Evolutionary conservation across 2,113 vertebrate species (phyloP).

Genomic region (Sander lucioperca): DNA sequence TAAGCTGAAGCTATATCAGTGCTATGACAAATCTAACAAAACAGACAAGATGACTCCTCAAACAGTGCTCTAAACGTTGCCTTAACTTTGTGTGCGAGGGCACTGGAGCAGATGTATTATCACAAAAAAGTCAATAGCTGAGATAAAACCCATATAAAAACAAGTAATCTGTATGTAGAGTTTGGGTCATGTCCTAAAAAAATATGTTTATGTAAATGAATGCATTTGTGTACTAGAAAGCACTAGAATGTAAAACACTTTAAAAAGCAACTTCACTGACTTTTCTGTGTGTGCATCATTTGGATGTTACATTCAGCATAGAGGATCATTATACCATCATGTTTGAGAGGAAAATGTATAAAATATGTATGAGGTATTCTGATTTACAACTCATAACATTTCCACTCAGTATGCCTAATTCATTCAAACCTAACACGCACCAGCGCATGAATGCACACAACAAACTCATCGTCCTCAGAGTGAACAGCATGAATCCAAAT

Average conservation of each 20-base stretch:
- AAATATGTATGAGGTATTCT: slow-evolving; percentile 58
- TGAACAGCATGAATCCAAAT: slow-evolving; percentile 51
- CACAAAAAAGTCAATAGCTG: neutral
- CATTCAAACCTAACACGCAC: slow-evolving; percentile 54
- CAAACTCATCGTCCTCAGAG: slow-evolving; percentile 27
- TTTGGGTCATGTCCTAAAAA: slow-evolving; percentile 19
- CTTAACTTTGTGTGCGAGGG: neutral
- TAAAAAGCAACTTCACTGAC: slow-evolving; percentile 1
- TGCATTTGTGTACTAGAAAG: slow-evolving; percentile 4
- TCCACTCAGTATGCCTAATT: slow-evolving; percentile 38
- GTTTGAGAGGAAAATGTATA: slow-evolving; percentile 31
- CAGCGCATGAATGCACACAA: slow-evolving; percentile 16
- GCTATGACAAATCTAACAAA: neutral
- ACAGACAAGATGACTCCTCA: neutral
- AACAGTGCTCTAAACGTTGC: neutral
- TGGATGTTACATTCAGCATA: slow-evolving; percentile 20
- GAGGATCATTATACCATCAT: slow-evolving; percentile 42
- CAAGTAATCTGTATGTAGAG: slow-evolving; percentile 5
- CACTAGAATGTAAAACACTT: slow-evolving; percentile 8
- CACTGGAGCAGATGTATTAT: neutral
- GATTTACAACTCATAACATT: slow-evolving; percentile 60
- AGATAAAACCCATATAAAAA: neutral
- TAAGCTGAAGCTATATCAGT: neutral
- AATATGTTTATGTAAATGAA: slow-evolving; percentile 18
- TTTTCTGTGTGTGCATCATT: slow-evolving; percentile 19